These are phyloP conservation scores for Ianthella basta DNA, from an alignment of 37 sponge, comb jelly and placozoan species.

Conservation along the genomic window DNA sequence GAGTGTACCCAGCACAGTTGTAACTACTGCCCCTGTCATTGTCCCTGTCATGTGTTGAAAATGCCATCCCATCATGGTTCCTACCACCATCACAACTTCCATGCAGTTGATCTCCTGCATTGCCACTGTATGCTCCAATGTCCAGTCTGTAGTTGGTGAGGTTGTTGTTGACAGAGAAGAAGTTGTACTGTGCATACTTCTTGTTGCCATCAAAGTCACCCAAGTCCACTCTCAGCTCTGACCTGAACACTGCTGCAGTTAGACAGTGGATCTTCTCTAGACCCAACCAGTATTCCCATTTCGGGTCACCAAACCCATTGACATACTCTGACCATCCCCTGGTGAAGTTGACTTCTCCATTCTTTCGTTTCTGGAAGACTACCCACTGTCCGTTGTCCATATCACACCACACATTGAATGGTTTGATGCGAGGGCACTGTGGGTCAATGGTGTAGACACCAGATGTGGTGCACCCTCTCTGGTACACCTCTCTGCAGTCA, in stretches of 20 bases:
- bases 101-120: constrained; percentile 16
- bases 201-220: constrained; percentile 15
- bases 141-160: constrained; percentile 34
- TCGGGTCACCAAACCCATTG: constrained; percentile 62
- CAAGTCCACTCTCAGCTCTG: constrained; percentile 10
- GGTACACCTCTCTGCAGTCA: background rate
- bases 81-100: background rate
- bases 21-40: too few relatives aligned
- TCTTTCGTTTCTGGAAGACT: constrained; percentile 51
- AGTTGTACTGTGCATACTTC: constrained; percentile 23
- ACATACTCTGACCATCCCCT: constrained; percentile 39
- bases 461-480: background rate
- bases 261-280: constrained; percentile 59
- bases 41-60: constrained; percentile 24
- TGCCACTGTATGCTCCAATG: constrained; percentile 30
- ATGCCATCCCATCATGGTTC: constrained; percentile 10
- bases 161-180: constrained; percentile 28
- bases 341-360: constrained; percentile 37
- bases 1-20: background rate
- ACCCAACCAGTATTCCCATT: constrained; percentile 74
- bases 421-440: background rate
- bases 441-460: constrained; percentile 9
- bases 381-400: constrained; percentile 61
- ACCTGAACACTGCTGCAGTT: constrained; percentile 26
- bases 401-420: constrained; percentile 27